Base-by-base conservation (phyloP, 1,140 invertebrate genomes). In the Zaprionus taronus region DNA sequence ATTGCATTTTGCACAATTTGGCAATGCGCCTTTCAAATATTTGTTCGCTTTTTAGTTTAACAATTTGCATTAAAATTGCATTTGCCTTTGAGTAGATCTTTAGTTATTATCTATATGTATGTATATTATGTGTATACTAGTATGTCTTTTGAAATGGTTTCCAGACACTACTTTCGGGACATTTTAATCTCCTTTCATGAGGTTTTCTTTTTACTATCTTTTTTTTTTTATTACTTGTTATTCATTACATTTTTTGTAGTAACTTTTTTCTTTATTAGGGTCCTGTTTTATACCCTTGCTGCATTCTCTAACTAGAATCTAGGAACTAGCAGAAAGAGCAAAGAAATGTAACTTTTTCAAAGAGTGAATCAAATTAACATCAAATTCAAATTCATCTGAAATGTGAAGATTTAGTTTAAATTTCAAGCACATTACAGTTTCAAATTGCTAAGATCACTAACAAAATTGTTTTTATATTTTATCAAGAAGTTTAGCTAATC, bases 1-100 rank as follows among this genome's bases (percentile, higher is more conserved):
- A 84, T 90, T 76, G 77, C 72, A 79, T 81, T 83, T 60, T 73
- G 66, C 70, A 60, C 70, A 56, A 17, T 69, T 80, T 58, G 58
- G 58, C 63, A 71, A 80, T 80, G 53, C 60, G 53, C 60, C 53
- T 34, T 70, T n/a, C 0, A 56, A 56, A 5, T 53, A 24, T 26
- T 53, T 53, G 2, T 17, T 47, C n/a, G 15, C n/a, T 47, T 24
- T 24, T 14, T 51, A 51, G 47, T 51, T 24, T 6, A 51, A 51
- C 47, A 51, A 51, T 12, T 24, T 47, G n/a, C n/a, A 11, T 47
- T 47, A 17, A 17, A 47, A 47, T 47, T 47, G 41, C 41, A 17
- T 20, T 17, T 47, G 6, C 17, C n/a, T 47, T 47, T 47, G 41
- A 47, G n/a, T 47, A 47, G 41, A 47, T 47, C n/a, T 44, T 17